Evolutionary conservation across 2,797 vertebrate species (phyloP).

Genomic region (Pelobates cultripes): DNA sequence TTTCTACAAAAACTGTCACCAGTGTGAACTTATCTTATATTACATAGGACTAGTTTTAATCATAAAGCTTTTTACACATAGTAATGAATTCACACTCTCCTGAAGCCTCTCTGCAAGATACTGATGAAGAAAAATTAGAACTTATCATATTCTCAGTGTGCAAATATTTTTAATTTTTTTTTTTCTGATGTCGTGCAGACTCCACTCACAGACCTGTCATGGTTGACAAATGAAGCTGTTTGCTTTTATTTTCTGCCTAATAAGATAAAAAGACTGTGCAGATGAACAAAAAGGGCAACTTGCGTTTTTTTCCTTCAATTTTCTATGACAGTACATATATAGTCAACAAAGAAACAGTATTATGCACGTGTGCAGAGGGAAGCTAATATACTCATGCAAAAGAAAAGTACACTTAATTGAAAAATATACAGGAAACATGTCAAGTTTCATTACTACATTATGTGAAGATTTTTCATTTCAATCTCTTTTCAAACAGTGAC

Average conservation of each 20-base stretch:
- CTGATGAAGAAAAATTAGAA: constrained; percentile 58
- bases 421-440: too few species aligned
- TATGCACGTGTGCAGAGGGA: too few species aligned
- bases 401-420: too few species aligned
- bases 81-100: constrained; percentile 56
- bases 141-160: constrained; percentile 41
- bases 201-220: constrained; percentile 40
- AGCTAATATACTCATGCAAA: too few species aligned
- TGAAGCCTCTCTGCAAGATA: constrained; percentile 41
- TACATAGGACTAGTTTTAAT: constrained; percentile 23
- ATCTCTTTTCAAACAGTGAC: too few species aligned
- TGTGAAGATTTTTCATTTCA: too few species aligned
- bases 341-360: too few species aligned
- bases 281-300: constrained; percentile 1
- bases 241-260: constrained; percentile 10
- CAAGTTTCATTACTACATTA: too few species aligned
- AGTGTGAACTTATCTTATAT: too few species aligned
- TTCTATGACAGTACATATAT: too few species aligned
- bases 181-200: constrained; percentile 47
- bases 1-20: too few species aligned
- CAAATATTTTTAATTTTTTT: constrained; percentile 54
- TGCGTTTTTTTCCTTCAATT: too few species aligned
- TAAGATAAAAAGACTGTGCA: constrained; percentile 25
- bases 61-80: constrained; percentile 15
- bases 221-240: constrained; percentile 48